phyloP scores from a whole-genome alignment of 2,888 invertebrate genomes.

The Hirtodrosophila histrioides region DNA sequence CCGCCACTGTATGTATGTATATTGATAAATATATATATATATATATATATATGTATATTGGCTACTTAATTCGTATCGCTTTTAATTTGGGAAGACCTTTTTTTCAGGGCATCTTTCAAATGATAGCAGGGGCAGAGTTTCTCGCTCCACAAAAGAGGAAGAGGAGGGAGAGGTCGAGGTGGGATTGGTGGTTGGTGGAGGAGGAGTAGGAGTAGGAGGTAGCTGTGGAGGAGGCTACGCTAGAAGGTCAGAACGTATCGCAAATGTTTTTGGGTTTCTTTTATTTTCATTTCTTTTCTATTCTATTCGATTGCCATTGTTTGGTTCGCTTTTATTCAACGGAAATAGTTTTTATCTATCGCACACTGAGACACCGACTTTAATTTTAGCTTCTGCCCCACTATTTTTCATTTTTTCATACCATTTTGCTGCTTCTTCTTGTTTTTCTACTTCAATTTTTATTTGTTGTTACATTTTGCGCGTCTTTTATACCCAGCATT shows the following conservation, averaged over 20 bases:
- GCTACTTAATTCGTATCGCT: constrained; percentile 11
- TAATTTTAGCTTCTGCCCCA: constrained; percentile 34
- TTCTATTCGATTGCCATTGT: constrained; percentile 49
- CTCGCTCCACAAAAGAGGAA: not conserved
- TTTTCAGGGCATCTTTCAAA: constrained; percentile 6
- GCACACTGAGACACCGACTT: constrained; percentile 17
- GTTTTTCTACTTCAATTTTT: constrained; percentile 15
- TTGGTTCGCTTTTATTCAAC: constrained; percentile 44
- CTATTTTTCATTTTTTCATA: constrained; percentile 24
- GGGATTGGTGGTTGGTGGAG: not conserved
- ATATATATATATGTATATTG: not conserved
- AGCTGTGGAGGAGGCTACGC: too few relatives aligned
- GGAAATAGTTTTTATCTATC: constrained; percentile 71
- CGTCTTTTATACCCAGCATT: constrained; percentile 25
- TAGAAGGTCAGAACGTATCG: constrained; percentile 8
- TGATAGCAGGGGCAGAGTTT: constrained; percentile 2
- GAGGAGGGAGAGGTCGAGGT: not conserved
- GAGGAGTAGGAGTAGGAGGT: not conserved
- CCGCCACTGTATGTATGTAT: too few relatives aligned
- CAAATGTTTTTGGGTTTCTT: constrained; percentile 16
- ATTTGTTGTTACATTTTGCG: constrained; percentile 22
- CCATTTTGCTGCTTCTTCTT: constrained; percentile 6
- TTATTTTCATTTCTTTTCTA: constrained; percentile 22
- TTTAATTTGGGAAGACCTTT: constrained; percentile 6
- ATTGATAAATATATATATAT: too few relatives aligned